phyloP scores from a whole-genome alignment of 2,113 vertebrate species.

The Noctilio leporinus region DNA sequence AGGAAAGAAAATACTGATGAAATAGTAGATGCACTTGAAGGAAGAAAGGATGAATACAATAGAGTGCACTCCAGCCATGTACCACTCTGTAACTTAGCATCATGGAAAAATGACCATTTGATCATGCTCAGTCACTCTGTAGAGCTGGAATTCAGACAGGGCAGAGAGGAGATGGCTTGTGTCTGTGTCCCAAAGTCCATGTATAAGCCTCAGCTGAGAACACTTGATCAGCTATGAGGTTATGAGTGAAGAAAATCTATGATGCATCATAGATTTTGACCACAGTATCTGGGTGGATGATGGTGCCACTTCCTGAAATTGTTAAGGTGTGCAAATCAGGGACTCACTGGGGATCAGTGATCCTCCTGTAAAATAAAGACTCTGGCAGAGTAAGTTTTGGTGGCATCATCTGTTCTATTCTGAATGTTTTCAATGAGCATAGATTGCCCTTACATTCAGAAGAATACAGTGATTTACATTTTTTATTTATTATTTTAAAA shows the following conservation, averaged over 20 bases:
- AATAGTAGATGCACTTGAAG: neutral
- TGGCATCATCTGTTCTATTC: neutral
- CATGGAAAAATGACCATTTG: no score
- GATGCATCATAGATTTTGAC: neutral
- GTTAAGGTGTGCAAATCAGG: no score
- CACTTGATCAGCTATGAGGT: neutral
- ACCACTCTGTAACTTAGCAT: no score
- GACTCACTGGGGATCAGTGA: neutral
- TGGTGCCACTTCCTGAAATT: no score
- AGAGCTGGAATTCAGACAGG: no score
- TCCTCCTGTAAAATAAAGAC: neutral
- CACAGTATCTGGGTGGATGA: neutral
- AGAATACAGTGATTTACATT: neutral
- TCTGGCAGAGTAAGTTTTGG: neutral
- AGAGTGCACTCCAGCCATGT: neutral
- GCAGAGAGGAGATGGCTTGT: neutral
- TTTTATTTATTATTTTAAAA: no score
- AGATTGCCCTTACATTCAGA: neutral
- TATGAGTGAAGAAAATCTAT: neutral
- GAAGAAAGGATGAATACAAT: neutral
- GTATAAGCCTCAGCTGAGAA: neutral
- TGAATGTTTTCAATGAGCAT: neutral
- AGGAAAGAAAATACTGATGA: neutral
- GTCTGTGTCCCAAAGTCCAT: neutral
- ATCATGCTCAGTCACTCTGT: no score